Evolutionary conservation across 2,888 invertebrate genomes (phyloP), one percentile per base, ranked within the genome.

Genomic region (Macaria notata): DNA sequence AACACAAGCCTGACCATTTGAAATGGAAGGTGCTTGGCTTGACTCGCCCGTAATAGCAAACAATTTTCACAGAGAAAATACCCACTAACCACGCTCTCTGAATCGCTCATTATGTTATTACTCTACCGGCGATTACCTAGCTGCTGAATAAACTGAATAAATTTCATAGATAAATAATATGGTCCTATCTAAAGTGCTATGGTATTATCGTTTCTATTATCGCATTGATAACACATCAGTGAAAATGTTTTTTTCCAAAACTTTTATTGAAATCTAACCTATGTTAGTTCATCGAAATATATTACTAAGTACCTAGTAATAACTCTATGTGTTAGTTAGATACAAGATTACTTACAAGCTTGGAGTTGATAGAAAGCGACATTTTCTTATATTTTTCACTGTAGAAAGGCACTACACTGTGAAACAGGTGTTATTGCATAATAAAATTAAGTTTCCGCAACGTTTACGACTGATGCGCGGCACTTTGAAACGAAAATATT

Each of bases 271-370:
- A 49, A 49, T 49, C 9, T 56, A 41, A 50, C 43, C 48, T 48
- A 33, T 9, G 36, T 43, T 56, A n/a, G n/a, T n/a, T n/a, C n/a
- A n/a, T n/a, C n/a, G n/a, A n/a, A n/a, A n/a, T n/a, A n/a, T n/a
- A n/a, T n/a, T n/a, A n/a, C n/a, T n/a, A n/a, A n/a, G n/a, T n/a
- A n/a, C n/a, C n/a, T n/a, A n/a, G n/a, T n/a, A n/a, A n/a, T n/a
- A n/a, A n/a, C n/a, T n/a, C n/a, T n/a, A n/a, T n/a, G n/a, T n/a
- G n/a, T n/a, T n/a, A 44, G 59, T 38, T 49, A 45, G 49, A 56
- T 55, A 54, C 33, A 57, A 49, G 9, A 54, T 19, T 55, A 81
- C 81, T 80, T 70, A 81, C 81, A 39, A 81, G 63, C 75, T 76
- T 80, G 9, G 74, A 65, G 61, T 73, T 73, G 36, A 72, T 61